Percentiles rank a stretch among this genome's conserved stretches.
Conservation (phyloP, 2,113 vertebrate genomes). For the Onychorhynchus coronatus region DNA sequence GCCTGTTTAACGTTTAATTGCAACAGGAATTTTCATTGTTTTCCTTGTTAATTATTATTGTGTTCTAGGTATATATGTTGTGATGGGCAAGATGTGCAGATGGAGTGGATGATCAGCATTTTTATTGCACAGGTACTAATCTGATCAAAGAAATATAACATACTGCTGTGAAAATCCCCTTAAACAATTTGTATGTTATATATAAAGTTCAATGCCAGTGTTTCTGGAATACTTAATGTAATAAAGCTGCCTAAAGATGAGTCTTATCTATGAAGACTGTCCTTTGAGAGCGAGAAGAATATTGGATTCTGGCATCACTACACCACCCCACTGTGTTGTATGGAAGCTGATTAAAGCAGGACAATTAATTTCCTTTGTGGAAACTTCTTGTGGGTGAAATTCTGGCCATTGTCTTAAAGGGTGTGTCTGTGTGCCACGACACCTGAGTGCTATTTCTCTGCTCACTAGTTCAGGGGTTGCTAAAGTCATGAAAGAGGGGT, state of each 20-base stretch:
- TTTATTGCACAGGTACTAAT: conserved; percentile 84
- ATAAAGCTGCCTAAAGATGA: not conserved
- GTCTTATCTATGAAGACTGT: not conserved
- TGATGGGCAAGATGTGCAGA: conserved; percentile 81
- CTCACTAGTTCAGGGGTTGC: not conserved
- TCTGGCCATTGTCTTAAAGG: not conserved
- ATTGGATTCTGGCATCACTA: not conserved
- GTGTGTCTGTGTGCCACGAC: not conserved
- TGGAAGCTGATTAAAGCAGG: not conserved
- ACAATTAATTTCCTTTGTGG: not conserved
- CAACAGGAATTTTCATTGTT: not conserved
- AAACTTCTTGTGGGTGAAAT: not conserved
- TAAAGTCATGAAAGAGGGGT: not conserved
- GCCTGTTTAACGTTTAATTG: not conserved
- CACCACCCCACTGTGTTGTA: not conserved
- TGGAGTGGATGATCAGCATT: conserved; percentile 86
- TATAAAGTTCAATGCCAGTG: not conserved
- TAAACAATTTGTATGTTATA: not conserved
- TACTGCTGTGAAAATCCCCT: not conserved
- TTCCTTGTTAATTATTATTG: not conserved
- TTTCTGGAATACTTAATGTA: not conserved
- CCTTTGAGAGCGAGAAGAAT: not conserved
- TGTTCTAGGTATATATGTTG: conserved; percentile 88
- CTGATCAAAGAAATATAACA: not conserved
- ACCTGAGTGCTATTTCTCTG: not conserved